Conservation (phyloP, 2,888 invertebrate species). For the Tholera decimalis region DNA sequence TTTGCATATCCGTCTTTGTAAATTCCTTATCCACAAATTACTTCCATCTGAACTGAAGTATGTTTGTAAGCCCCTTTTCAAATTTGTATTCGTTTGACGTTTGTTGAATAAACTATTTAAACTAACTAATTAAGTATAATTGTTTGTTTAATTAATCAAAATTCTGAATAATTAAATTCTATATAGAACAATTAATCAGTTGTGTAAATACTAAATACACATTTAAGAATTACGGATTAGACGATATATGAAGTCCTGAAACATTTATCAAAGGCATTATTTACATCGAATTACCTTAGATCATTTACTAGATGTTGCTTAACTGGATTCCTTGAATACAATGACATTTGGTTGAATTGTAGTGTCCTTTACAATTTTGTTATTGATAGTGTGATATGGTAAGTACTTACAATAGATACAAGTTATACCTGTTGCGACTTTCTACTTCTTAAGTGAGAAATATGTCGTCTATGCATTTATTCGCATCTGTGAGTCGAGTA, state of each 20-base stretch:
- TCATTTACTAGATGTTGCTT: slow-evolving; percentile 10
- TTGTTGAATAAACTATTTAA: slow-evolving; percentile 48
- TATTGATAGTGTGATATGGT: no score
- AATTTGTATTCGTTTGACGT: slow-evolving; percentile 44
- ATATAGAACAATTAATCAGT: slow-evolving; percentile 56
- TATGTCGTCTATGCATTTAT: slow-evolving; percentile 51
- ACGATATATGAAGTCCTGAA: slow-evolving; percentile 5
- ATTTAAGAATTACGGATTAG: slow-evolving; percentile 39
- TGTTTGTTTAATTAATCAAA: slow-evolving; percentile 42
- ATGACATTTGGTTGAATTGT: slow-evolving; percentile 20
- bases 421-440: slow-evolving; percentile 64
- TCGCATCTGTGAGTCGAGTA: slow-evolving; percentile 47
- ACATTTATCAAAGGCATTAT: slow-evolving; percentile 16
- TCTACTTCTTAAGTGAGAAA: slow-evolving; percentile 61
- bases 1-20: slow-evolving; percentile 32
- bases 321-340: slow-evolving; percentile 29
- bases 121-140: no score
- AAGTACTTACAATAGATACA: slow-evolving; percentile 43
- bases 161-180: slow-evolving; percentile 47
- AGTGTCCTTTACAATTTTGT: no score
- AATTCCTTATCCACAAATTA: slow-evolving; percentile 47
- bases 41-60: slow-evolving; percentile 41
- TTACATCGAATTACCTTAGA: slow-evolving; percentile 9
- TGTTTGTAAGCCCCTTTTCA: slow-evolving; percentile 44
- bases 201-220: no score